A percentile compares a stretch with the other conserved stretches of the same genome.
These are phyloP conservation scores for Diachasma alloeum DNA, from an alignment of 1,140 invertebrate genomes.

Conservation along the genomic window DNA sequence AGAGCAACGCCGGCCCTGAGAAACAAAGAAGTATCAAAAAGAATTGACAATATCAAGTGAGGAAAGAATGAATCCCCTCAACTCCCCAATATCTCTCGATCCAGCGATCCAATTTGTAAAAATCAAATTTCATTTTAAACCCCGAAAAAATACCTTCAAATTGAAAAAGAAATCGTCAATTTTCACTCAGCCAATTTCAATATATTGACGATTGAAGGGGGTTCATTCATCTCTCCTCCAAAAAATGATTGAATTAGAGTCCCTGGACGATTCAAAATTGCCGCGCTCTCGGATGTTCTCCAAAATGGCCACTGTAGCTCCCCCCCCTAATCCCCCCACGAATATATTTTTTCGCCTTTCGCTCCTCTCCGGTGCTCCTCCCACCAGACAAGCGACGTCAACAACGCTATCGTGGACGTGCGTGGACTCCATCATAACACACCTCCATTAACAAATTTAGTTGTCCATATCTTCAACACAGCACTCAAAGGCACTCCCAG, in stretches of 20 bases:
- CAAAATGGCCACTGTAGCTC: slow-evolving; percentile 47
- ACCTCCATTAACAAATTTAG: neutral
- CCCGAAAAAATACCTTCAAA: too few species aligned
- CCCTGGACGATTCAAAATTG: neutral
- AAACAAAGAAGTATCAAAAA: slow-evolving; percentile 6
- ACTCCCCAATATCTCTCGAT: too few species aligned
- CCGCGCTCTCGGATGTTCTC: slow-evolving; percentile 44
- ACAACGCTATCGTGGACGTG: slow-evolving; percentile 2
- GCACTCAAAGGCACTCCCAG: slow-evolving; percentile 44
- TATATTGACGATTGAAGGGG: too few species aligned
- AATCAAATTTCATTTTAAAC: too few species aligned
- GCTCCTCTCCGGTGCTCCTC: slow-evolving; percentile 2
- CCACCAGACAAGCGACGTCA: slow-evolving; percentile 10
- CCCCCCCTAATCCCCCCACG: neutral
- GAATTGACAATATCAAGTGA: neutral
- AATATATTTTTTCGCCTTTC: neutral
- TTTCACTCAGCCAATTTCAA: too few species aligned
- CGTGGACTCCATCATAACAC: neutral
- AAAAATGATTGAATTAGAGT: neutral
- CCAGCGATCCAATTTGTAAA: too few species aligned
- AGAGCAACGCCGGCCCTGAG: neutral
- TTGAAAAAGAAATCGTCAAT: too few species aligned
- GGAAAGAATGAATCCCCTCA: too few species aligned
- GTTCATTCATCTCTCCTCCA: too few species aligned
- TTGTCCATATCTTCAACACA: slow-evolving; percentile 27